Evolutionary conservation across 2,888 invertebrate species (phyloP).

Genomic region (Calameuta pallipes): DNA sequence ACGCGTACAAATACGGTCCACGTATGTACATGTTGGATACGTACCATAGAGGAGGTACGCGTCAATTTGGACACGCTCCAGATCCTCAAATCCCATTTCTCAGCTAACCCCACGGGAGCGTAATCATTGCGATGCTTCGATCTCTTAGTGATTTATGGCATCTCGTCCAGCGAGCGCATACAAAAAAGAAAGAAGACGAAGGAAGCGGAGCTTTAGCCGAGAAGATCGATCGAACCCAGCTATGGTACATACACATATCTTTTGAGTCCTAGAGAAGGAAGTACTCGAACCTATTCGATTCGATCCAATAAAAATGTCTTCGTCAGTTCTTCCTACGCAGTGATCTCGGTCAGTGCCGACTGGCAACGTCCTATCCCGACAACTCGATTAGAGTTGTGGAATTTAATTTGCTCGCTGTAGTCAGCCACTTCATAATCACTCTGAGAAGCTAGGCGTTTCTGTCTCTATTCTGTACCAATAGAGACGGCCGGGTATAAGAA

Average conservation of each 20-base stretch:
- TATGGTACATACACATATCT: neutral
- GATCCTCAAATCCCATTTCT: neutral
- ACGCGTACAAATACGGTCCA: neutral
- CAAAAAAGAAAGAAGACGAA: neutral
- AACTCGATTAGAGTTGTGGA: constrained; percentile 26
- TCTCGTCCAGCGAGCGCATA: neutral
- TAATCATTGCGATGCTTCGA: neutral
- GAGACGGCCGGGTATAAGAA: neutral
- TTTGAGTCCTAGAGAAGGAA: neutral
- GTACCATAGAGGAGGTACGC: neutral
- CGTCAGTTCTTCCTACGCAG: neutral
- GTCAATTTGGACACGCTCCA: neutral
- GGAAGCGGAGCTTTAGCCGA: neutral
- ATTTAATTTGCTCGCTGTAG: constrained; percentile 48
- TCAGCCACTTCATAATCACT: neutral
- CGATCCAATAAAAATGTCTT: neutral
- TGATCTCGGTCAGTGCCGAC: neutral
- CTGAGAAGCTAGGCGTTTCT: neutral
- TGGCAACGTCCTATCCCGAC: neutral
- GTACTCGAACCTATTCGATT: neutral
- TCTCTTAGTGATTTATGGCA: neutral
- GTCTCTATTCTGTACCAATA: neutral
- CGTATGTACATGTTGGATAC: neutral
- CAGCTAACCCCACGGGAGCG: neutral
- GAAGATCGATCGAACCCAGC: neutral